phyloP scores from a whole-genome alignment of 2,113 vertebrate species.

The Addax nasomaculatus region DNA sequence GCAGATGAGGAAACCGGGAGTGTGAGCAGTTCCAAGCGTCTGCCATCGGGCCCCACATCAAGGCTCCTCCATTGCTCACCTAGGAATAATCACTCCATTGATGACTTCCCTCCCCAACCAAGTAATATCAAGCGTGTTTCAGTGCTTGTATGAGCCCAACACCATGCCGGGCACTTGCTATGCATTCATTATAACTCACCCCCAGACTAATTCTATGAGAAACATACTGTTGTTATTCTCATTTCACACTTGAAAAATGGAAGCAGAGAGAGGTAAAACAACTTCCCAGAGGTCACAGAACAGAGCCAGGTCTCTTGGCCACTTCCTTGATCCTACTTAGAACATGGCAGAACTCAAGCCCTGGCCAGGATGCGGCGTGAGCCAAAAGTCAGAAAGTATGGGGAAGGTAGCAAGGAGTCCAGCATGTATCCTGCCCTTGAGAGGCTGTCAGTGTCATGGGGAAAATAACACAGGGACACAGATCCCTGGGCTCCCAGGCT shows the following conservation, averaged over 20 bases:
- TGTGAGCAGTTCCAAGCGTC: not conserved
- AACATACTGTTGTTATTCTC: not conserved
- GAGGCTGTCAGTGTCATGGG: not conserved
- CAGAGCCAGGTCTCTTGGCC: not conserved
- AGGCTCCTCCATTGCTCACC: not conserved
- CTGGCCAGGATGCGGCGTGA: not conserved
- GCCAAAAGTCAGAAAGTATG: not conserved
- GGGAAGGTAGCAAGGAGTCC: not conserved
- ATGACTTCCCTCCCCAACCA: no score
- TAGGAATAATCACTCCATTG: not conserved
- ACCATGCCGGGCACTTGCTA: rapidly evolving
- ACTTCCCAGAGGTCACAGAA: not conserved
- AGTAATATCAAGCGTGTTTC: rapidly evolving
- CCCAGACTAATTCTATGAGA: not conserved
- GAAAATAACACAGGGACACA: not conserved
- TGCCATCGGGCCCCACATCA: not conserved
- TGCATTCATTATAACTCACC: not conserved
- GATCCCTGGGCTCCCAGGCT: no score
- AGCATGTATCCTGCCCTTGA: rapidly evolving
- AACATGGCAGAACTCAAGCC: not conserved
- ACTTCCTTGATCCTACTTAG: not conserved
- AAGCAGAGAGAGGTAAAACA: not conserved
- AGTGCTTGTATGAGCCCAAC: not conserved
- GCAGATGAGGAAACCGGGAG: not conserved
- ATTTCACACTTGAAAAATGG: not conserved